phyloP scores from a whole-genome alignment of 1,140 invertebrate species.

The Bradynema listronoti region DNA sequence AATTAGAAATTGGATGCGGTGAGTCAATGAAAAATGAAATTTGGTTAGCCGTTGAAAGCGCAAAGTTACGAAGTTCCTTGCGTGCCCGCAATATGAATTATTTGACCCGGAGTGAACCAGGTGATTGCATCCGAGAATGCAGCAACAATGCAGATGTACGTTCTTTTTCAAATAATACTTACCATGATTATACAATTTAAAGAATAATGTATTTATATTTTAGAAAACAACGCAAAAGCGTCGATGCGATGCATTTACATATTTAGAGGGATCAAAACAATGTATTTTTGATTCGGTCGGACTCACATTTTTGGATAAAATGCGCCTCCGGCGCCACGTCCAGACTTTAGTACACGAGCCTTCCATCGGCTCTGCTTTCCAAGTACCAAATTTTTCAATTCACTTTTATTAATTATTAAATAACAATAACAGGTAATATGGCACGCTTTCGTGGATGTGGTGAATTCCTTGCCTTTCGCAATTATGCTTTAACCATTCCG shows the following conservation, averaged over 20 bases:
- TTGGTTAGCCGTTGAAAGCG: too few relatives aligned
- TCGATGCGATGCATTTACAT: constrained; percentile 17
- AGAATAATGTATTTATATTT: too few relatives aligned
- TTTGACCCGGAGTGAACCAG: too few relatives aligned
- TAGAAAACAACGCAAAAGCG: too few relatives aligned
- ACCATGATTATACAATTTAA: too few relatives aligned
- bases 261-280: constrained; percentile 10
- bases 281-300: constrained; percentile 15
- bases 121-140: too few relatives aligned
- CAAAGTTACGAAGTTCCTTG: too few relatives aligned
- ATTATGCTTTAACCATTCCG: constrained; percentile 12
- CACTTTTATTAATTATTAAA: constrained; percentile 6
- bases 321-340: not conserved
- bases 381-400: constrained; percentile 3
- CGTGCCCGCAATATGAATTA: too few relatives aligned
- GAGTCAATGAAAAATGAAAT: too few relatives aligned
- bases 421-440: constrained; percentile 5
- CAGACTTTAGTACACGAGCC: constrained; percentile 12
- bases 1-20: too few relatives aligned
- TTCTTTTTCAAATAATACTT: too few relatives aligned
- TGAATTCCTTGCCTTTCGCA: constrained; percentile 19
- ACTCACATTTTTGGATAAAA: not conserved
- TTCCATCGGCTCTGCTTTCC: constrained; percentile 18
- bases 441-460: constrained; percentile 14
- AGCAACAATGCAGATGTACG: too few relatives aligned